Evolutionary conservation across 2,113 vertebrate genomes (phyloP), one percentile per base, ranked within the genome.

Genomic region (Corythoichthys intestinalis): DNA sequence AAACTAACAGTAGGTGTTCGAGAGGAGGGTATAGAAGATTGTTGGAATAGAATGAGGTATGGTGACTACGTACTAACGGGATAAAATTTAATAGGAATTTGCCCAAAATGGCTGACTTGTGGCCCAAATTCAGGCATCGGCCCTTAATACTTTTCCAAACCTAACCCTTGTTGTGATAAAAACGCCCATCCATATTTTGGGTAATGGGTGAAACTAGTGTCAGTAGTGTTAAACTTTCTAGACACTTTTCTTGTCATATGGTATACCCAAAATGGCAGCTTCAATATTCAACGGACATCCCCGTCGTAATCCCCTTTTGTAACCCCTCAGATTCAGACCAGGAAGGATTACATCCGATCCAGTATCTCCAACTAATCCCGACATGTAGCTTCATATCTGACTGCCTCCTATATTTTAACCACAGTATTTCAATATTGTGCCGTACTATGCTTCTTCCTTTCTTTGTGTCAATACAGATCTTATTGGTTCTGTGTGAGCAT

Each of bases 401-500:
- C 71, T 66, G 67, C 54, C 60, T 71, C 1, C 63, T 78, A 64
- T 53, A 66, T 79, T 85, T 77, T 52, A 28, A 65, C 70, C 44
- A 48, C 59, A 69, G 69, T 79, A 59, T 81, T 82, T 39, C 59
- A 79, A 72, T 68, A 76, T 67, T 74, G 70, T 28, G 71, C 72
- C 74, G 46, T 67, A 62, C 75, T 74, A 28, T 70, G 81, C 52
- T 69, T 70, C 66, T 77, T 74, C 69, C 75, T 73, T 78, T 71
- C 65, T 44, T 67, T 79, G 68, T 85, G 72, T 86, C 76, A 78
- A 82, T 87, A 87, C 82, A 79, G 81, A 73, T 86, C 83, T 86
- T 86, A 89, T 88, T 89, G 88, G 88, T 86, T 88, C 78, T 81
- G 86, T 80, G 83, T 85, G 70, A 14, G 54, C 1, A 76, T 80